These are phyloP conservation scores for Nasonovia ribisnigri DNA, from an alignment of 2,888 invertebrate genomes.

Conservation along the genomic window DNA sequence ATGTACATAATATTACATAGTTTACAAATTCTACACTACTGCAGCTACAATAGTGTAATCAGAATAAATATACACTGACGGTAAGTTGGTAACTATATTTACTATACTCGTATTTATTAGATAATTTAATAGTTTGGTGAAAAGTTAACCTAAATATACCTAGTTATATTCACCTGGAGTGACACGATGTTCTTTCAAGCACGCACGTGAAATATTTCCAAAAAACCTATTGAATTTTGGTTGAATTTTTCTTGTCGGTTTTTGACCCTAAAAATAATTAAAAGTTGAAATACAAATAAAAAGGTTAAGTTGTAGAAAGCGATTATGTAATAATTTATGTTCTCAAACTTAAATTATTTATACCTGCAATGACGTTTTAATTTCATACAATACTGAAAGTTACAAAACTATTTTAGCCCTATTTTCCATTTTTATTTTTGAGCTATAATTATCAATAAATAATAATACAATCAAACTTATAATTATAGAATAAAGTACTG, in stretches of 20 bases:
- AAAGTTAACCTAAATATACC: no score
- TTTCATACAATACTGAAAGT: neutral
- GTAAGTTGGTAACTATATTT: no score
- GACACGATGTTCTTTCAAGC: constrained; percentile 29
- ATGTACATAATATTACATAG: no score
- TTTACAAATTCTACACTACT: no score
- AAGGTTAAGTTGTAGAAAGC: neutral
- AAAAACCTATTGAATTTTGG: constrained; percentile 26
- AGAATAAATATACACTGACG: no score
- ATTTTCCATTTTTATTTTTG: neutral
- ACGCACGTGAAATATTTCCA: constrained; percentile 37
- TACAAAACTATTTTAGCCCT: neutral
- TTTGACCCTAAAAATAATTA: constrained; percentile 20
- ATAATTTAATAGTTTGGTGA: neutral
- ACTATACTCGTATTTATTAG: neutral
- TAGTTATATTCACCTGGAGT: constrained; percentile 31
- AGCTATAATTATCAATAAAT: neutral
- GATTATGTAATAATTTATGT: neutral
- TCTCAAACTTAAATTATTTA: no score
- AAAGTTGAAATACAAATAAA: neutral
- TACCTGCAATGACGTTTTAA: neutral
- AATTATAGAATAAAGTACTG: neutral
- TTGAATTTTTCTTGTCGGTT: neutral
- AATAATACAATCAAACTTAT: neutral
- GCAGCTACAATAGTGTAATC: no score